These are phyloP conservation scores for Helleia helle DNA, from an alignment of 2,888 invertebrate genomes.

Conservation along the genomic window DNA sequence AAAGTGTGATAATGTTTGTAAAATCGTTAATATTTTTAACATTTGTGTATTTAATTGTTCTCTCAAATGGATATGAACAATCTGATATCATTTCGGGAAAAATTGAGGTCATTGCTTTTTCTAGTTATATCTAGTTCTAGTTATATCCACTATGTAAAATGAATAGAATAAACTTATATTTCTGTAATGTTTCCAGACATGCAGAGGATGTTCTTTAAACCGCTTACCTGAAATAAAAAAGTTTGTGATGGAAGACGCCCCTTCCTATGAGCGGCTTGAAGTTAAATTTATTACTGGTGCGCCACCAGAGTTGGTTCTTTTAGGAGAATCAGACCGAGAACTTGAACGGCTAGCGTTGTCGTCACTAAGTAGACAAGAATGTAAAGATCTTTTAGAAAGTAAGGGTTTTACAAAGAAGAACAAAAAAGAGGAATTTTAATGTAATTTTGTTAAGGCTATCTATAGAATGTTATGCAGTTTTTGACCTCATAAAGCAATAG, in stretches of 20 bases:
- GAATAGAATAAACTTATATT: not conserved
- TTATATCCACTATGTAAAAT: not conserved
- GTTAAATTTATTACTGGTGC: constrained; percentile 80
- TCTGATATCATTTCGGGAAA: constrained; percentile 51
- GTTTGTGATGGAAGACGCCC: constrained; percentile 80
- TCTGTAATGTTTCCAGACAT: constrained; percentile 66
- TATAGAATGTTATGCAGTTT: too few species aligned
- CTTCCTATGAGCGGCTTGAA: constrained; percentile 73
- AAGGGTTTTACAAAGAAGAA: constrained; percentile 74
- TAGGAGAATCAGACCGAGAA: constrained; percentile 71
- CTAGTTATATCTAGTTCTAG: not conserved
- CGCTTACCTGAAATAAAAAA: constrained; percentile 77
- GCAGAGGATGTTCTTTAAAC: constrained; percentile 79
- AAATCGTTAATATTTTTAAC: not conserved
- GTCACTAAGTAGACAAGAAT: constrained; percentile 73
- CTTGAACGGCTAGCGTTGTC: constrained; percentile 77
- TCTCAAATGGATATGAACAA: constrained; percentile 8
- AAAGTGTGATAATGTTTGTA: not conserved
- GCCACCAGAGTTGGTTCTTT: constrained; percentile 76
- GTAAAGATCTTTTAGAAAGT: constrained; percentile 76
- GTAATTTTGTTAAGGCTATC: too few species aligned
- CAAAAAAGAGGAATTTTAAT: constrained; percentile 59
- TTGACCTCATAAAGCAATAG: too few species aligned
- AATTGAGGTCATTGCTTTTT: constrained; percentile 48
- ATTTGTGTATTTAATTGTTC: not conserved